phyloP scores from a whole-genome alignment of 2,888 invertebrate species.

The Thecocarcelia acutangulata region DNA sequence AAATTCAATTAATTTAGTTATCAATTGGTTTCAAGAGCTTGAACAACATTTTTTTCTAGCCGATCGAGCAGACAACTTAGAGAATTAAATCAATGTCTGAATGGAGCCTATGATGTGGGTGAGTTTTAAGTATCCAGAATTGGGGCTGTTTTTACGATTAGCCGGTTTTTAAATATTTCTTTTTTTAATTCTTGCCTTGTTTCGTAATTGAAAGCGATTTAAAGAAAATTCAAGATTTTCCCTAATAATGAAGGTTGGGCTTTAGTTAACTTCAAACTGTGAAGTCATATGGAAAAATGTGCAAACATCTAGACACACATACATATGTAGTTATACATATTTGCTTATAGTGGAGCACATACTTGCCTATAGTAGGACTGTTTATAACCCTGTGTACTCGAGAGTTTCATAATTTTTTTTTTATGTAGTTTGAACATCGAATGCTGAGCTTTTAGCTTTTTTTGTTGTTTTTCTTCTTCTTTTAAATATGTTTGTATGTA shows the following conservation, averaged over 20 bases:
- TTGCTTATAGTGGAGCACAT: no score
- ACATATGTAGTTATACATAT: background rate
- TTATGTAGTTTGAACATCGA: constrained; percentile 30
- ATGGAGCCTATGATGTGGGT: constrained; percentile 66
- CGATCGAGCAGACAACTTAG: background rate
- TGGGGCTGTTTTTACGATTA: background rate
- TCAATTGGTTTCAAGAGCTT: constrained; percentile 66
- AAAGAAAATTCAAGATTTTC: constrained; percentile 36
- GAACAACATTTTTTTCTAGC: constrained; percentile 33
- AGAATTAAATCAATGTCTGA: background rate
- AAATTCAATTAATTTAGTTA: constrained; percentile 69
- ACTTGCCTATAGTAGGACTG: no score
- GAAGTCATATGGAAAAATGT: no score
- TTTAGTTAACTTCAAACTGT: background rate
- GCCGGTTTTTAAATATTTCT: background rate
- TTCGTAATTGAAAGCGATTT: constrained; percentile 79
- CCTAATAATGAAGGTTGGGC: constrained; percentile 8
- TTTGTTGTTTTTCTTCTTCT: no score
- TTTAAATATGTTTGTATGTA: constrained; percentile 8
- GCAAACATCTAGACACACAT: no score
- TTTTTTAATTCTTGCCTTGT: constrained; percentile 7
- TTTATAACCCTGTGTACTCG: constrained; percentile 28
- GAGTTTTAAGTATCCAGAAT: constrained; percentile 27
- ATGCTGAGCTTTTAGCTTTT: constrained; percentile 23
- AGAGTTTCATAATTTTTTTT: no score